These are phyloP conservation scores for Hypotaenidia philippensis DNA, from an alignment of 2,797 vertebrate genomes.

Conservation along the genomic window DNA sequence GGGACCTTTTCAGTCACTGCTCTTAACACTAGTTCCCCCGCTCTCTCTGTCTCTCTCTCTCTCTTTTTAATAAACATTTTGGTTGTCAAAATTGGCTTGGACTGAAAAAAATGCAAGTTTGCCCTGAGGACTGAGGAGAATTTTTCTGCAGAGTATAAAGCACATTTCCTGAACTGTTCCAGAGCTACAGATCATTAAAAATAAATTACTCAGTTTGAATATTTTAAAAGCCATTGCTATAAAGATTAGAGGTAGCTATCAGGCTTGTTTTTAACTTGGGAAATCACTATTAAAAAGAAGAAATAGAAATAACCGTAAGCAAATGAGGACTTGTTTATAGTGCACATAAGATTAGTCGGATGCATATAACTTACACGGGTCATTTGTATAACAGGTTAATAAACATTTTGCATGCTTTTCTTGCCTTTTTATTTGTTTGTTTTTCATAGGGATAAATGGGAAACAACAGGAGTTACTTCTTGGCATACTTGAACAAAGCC, in stretches of 20 bases:
- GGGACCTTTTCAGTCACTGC: background rate
- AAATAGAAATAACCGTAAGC: background rate
- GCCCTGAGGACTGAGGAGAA: background rate
- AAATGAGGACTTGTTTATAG: background rate
- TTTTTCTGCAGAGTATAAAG: constrained; percentile 13
- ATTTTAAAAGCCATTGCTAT: constrained; percentile 18
- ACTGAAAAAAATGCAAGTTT: constrained; percentile 31
- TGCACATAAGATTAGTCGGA: background rate
- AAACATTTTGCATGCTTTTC: background rate
- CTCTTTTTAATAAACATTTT: constrained; percentile 36
- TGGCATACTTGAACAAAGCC: background rate
- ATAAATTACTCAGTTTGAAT: constrained; percentile 40
- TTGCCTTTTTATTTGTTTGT: background rate
- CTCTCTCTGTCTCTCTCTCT: background rate
- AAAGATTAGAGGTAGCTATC: constrained; percentile 11
- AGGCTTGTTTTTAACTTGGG: background rate
- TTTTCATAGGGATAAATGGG: background rate
- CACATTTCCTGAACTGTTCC: background rate
- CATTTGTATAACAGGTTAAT: background rate
- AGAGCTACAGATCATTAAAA: constrained; percentile 54
- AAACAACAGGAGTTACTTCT: background rate
- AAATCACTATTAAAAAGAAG: background rate
- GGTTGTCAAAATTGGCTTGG: background rate
- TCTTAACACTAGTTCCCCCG: background rate
- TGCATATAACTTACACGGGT: accelerated